Conservation (phyloP, 2,888 invertebrate species). For the Branchinecta sandiegonensis region DNA sequence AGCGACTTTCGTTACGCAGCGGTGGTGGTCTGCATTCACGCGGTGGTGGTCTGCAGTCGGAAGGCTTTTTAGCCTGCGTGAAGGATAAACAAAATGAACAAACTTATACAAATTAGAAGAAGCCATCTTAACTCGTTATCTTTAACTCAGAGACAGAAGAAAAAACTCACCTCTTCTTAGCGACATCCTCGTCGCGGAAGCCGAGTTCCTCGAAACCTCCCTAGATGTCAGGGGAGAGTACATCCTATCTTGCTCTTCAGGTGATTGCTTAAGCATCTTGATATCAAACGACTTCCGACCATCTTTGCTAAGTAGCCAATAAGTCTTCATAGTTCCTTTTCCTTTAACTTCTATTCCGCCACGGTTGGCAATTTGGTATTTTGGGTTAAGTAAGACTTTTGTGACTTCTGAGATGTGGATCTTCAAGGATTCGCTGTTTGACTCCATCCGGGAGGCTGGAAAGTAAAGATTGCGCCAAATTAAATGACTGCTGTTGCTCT, state of each 20-base stretch:
- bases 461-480: background rate
- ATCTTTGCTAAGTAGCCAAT: slow-evolving; percentile 60
- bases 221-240: background rate
- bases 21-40: too few relatives aligned
- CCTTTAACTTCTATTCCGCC: slow-evolving; percentile 81
- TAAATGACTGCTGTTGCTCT: too few relatives aligned
- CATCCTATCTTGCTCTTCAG: background rate
- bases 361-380: slow-evolving; percentile 58
- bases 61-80: too few relatives aligned
- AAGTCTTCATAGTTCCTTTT: slow-evolving; percentile 46
- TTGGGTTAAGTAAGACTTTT: slow-evolving; percentile 52
- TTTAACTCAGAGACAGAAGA: too few relatives aligned
- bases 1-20: too few relatives aligned
- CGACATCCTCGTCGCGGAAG: background rate
- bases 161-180: too few relatives aligned
- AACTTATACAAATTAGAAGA: too few relatives aligned
- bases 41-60: too few relatives aligned
- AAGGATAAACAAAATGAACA: too few relatives aligned
- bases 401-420: slow-evolving; percentile 89
- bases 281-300: slow-evolving; percentile 36
- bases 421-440: slow-evolving; percentile 79
- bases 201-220: background rate
- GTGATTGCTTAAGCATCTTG: background rate
- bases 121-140: too few relatives aligned
- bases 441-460: slow-evolving; percentile 74